Percentiles rank a stretch among this genome's conserved stretches.
phyloP scores from a whole-genome alignment of 2,797 vertebrate genomes.

The Hylomyscus alleni region DNA sequence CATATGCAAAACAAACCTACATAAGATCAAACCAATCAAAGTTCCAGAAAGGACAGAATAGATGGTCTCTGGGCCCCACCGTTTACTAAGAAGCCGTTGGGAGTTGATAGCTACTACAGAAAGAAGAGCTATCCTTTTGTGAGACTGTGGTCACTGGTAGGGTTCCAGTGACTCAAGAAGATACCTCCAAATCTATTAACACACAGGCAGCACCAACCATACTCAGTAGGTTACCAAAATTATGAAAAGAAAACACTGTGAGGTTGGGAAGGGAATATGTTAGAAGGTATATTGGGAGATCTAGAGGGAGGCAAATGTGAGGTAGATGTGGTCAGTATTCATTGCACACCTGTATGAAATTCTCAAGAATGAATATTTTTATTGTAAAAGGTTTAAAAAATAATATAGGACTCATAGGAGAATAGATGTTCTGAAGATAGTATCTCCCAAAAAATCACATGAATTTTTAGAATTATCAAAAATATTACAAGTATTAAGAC shows the following conservation, averaged over 20 bases:
- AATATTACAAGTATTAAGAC: background rate
- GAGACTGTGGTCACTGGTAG: too few relatives aligned
- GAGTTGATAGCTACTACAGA: background rate
- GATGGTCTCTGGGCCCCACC: background rate
- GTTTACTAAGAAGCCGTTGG: background rate
- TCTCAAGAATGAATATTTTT: background rate
- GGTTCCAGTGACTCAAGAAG: background rate
- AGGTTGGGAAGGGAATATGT: background rate
- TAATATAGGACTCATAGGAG: background rate
- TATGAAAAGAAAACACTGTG: background rate
- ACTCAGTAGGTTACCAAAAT: background rate
- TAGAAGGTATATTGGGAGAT: background rate
- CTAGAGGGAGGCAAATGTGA: background rate
- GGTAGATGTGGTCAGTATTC: background rate
- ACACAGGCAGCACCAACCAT: background rate
- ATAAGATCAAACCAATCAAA: background rate
- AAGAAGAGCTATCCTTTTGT: background rate
- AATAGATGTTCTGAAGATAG: background rate
- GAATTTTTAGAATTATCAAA: background rate
- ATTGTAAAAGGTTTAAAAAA: background rate
- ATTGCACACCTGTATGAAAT: background rate
- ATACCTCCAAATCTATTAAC: background rate
- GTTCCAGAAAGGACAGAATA: background rate
- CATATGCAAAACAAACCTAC: background rate
- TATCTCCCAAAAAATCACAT: background rate